phyloP scores from a whole-genome alignment of 2,888 invertebrate genomes.

The Netelia inedita region DNA sequence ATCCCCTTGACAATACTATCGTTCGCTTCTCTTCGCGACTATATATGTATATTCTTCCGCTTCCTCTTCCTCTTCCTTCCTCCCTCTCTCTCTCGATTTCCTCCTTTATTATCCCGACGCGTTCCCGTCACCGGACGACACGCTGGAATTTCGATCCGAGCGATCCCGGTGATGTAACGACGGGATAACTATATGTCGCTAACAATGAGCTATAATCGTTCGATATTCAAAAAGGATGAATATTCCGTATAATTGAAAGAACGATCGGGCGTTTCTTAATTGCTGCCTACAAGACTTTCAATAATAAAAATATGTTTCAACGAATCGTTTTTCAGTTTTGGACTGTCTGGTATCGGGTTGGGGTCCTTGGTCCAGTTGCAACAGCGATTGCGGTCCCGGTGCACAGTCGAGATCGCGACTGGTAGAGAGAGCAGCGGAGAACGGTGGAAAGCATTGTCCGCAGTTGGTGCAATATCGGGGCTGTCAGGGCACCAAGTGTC shows the following conservation, averaged over 20 bases:
- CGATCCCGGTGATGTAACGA: constrained; percentile 37
- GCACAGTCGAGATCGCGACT: constrained; percentile 91
- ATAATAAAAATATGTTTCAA: neutral
- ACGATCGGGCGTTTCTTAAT: neutral
- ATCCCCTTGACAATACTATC: constrained; percentile 46
- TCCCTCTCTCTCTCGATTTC: neutral
- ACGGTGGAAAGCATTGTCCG: constrained; percentile 94
- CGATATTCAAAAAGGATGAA: constrained; percentile 15
- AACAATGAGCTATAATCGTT: constrained; percentile 11
- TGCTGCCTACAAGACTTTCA: neutral
- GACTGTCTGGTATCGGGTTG: constrained; percentile 95
- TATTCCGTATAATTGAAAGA: neutral
- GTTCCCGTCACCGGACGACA: constrained; percentile 51
- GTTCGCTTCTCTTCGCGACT: neutral
- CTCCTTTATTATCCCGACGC: constrained; percentile 27
- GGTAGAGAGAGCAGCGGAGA: constrained; percentile 90
- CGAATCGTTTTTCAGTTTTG: constrained; percentile 88
- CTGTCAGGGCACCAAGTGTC: constrained; percentile 92
- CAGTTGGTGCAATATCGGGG: constrained; percentile 92
- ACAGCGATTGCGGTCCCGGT: constrained; percentile 93
- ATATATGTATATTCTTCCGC: neutral
- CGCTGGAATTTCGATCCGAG: constrained; percentile 60
- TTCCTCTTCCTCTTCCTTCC: neutral
- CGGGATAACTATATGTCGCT: constrained; percentile 6
- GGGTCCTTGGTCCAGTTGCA: constrained; percentile 94